These are phyloP conservation scores for Gastracanthus pulcherrimus DNA, from an alignment of 2,888 invertebrate species.

Conservation along the genomic window DNA sequence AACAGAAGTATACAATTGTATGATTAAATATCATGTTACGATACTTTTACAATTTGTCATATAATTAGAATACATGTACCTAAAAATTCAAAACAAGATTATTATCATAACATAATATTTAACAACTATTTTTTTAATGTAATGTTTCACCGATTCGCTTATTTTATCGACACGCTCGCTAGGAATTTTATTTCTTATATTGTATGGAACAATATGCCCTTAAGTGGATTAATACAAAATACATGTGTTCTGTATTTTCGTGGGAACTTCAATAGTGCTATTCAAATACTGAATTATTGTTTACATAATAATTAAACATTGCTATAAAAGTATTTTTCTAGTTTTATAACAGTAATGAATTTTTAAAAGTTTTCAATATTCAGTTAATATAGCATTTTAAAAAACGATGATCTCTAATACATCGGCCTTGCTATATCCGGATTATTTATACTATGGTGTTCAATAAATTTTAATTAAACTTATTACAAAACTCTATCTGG, in stretches of 20 bases:
- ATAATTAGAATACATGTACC: too few species aligned
- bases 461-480: background rate
- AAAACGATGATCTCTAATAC: background rate
- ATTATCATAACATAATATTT: slow-evolving; percentile 1
- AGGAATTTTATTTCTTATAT: background rate
- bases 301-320: too few species aligned
- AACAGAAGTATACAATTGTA: background rate
- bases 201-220: background rate
- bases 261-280: too few species aligned
- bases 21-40: background rate
- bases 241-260: too few species aligned
- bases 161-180: background rate
- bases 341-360: background rate
- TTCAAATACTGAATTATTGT: too few species aligned
- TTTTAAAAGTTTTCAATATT: background rate
- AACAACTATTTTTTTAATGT: background rate
- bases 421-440: too few species aligned
- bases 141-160: slow-evolving; percentile 17
- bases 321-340: too few species aligned
- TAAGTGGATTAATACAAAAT: background rate
- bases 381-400: too few species aligned
- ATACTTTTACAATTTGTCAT: too few species aligned
- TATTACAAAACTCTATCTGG: background rate
- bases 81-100: background rate
- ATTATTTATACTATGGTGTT: too few species aligned